These are phyloP conservation scores for Linyphia triangularis DNA, from an alignment of 2,888 invertebrate species.

Conservation along the genomic window DNA sequence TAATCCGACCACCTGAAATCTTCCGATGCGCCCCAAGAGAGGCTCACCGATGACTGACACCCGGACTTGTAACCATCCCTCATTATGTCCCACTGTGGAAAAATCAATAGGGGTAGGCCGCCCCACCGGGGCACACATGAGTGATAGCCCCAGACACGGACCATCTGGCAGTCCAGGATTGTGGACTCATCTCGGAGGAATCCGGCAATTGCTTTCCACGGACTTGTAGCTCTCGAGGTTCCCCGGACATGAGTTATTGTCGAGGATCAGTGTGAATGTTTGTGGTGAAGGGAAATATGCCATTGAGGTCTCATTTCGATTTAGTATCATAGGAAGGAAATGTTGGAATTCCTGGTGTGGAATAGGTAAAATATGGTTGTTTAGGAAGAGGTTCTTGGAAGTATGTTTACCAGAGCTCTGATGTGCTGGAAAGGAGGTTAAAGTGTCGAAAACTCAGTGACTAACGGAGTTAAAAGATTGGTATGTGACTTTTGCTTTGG, in stretches of 20 bases:
- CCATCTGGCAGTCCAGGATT: constrained; percentile 54
- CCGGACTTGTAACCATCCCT: constrained; percentile 30
- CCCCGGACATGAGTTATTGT: constrained; percentile 43
- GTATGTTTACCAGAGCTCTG: background rate
- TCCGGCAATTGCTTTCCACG: constrained; percentile 37
- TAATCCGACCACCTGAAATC: background rate
- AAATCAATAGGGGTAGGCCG: constrained; percentile 40
- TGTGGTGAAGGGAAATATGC: background rate
- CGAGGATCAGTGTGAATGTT: constrained; percentile 10
- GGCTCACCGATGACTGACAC: constrained; percentile 49
- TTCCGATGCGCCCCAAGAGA: background rate
- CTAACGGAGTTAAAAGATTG: no score
- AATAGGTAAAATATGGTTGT: background rate
- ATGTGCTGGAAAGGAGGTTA: background rate
- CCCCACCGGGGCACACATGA: constrained; percentile 17
- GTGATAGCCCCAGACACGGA: constrained; percentile 50
- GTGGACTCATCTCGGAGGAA: constrained; percentile 58
- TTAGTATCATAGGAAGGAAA: background rate
- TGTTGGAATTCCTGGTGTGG: background rate
- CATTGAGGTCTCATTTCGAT: background rate
- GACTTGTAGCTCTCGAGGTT: constrained; percentile 34
- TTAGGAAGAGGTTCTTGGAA: background rate
- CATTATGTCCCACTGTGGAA: constrained; percentile 26
- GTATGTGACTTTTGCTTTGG: no score
- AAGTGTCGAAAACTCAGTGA: background rate